phyloP scores from a whole-genome alignment of 2,888 invertebrate species.

The Caenorhabditis becei region DNA sequence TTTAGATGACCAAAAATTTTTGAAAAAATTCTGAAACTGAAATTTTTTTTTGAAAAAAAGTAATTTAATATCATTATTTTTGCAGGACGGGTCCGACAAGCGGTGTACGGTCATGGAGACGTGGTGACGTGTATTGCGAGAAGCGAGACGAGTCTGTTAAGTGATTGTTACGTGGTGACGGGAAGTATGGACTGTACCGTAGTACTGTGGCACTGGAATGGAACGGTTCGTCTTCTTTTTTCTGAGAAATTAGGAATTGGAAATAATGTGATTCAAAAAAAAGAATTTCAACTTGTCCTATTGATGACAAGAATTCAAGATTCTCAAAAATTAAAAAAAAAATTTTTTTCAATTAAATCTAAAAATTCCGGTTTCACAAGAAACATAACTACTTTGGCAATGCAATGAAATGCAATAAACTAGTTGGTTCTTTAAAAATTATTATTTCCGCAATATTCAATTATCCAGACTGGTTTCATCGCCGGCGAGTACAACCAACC shows the following conservation, averaged over 20 bases:
- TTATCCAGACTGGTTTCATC: conserved; percentile 87
- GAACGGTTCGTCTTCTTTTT: conserved; percentile 83
- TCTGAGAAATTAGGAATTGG: not conserved
- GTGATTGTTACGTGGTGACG: conserved; percentile 98
- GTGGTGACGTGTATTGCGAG: conserved; percentile 97
- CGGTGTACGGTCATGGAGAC: conserved; percentile 98
- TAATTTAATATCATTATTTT: too few relatives aligned
- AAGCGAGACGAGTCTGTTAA: conserved; percentile 98
- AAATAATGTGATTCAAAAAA: too few relatives aligned
- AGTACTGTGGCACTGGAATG: conserved; percentile 97
- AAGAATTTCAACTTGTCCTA: too few relatives aligned
- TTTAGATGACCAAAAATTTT: not conserved
- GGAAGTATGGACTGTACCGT: conserved; percentile 99
- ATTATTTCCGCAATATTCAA: too few relatives aligned
- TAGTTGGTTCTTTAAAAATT: too few relatives aligned
- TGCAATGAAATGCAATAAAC: too few relatives aligned
- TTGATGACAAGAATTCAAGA: too few relatives aligned
- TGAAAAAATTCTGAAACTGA: not conserved
- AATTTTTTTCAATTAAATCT: too few relatives aligned
- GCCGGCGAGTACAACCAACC: conserved; percentile 89
- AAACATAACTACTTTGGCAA: too few relatives aligned
- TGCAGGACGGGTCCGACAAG: conserved; percentile 96
- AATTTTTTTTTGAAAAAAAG: not conserved
- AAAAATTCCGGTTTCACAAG: too few relatives aligned
- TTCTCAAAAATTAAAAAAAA: too few relatives aligned